Evolutionary conservation across 2,888 invertebrate species (phyloP).

Genomic region (Melolontha melolontha): DNA sequence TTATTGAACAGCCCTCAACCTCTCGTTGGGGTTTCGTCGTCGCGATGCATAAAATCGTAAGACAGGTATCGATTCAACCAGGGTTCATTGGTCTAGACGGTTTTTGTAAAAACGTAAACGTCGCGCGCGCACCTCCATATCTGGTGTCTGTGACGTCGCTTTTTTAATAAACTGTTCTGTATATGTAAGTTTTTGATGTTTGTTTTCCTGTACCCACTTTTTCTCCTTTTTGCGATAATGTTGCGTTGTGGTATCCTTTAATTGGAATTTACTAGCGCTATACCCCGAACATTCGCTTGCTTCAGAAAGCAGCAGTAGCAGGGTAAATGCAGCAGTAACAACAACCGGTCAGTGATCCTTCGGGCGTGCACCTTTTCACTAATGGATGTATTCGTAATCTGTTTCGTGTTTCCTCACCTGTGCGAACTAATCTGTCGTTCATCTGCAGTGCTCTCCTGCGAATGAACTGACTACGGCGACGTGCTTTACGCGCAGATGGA

Average conservation of each 20-base stretch:
- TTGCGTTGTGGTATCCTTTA: slow-evolving; percentile 6
- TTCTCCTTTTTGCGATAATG: not conserved
- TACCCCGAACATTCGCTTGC: not conserved
- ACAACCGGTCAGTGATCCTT: slow-evolving; percentile 35
- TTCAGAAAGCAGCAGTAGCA: slow-evolving; percentile 1
- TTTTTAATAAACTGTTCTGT: slow-evolving; percentile 28
- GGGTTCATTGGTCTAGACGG: slow-evolving; percentile 42
- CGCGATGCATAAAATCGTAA: slow-evolving; percentile 39
- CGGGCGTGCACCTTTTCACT: slow-evolving; percentile 28
- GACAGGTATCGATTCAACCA: slow-evolving; percentile 41
- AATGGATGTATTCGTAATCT: slow-evolving; percentile 35
- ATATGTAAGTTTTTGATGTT: slow-evolving; percentile 11
- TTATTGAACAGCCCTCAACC: slow-evolving; percentile 25
- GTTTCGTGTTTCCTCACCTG: slow-evolving; percentile 37
- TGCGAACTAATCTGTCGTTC: slow-evolving; percentile 35
- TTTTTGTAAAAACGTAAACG: slow-evolving; percentile 39
- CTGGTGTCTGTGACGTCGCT: slow-evolving; percentile 20
- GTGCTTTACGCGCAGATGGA: slow-evolving; percentile 25
- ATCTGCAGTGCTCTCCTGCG: slow-evolving; percentile 32
- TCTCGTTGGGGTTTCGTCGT: slow-evolving; percentile 20
- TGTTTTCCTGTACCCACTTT: slow-evolving; percentile 10
- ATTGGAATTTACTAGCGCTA: slow-evolving; percentile 15
- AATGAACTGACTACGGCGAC: slow-evolving; percentile 16
- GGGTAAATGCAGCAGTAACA: not conserved
- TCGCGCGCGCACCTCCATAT: slow-evolving; percentile 36